phyloP scores from a whole-genome alignment of 2,888 invertebrate genomes.

The Argyresthia albistria region DNA sequence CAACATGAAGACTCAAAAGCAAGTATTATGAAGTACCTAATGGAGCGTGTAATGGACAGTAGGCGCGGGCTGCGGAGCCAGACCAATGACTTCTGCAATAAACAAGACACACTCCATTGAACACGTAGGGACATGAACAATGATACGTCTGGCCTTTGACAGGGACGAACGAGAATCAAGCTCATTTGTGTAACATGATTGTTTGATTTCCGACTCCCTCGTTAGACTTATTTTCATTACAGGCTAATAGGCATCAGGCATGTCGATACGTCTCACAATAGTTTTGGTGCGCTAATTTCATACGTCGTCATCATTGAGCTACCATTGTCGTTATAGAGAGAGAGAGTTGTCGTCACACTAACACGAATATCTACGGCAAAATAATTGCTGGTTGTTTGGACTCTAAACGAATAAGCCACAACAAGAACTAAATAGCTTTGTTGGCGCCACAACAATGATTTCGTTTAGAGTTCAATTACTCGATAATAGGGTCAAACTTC shows the following conservation, averaged over 20 bases:
- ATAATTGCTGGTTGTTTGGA: no score
- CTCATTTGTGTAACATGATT: background rate
- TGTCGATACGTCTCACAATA: no score
- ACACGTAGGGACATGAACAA: conserved; percentile 25
- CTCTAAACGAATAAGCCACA: no score
- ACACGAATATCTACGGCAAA: no score
- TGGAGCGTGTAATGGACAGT: conserved; percentile 51
- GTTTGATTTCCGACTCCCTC: no score
- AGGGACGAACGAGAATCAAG: conserved; percentile 5
- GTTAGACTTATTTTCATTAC: no score
- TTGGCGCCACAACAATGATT: conserved; percentile 8
- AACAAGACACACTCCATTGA: conserved; percentile 36
- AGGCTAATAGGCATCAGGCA: no score
- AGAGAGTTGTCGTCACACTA: no score
- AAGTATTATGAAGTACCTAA: conserved; percentile 17
- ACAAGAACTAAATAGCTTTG: background rate
- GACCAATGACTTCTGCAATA: conserved; percentile 23
- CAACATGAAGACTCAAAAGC: conserved; percentile 31
- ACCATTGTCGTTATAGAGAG: no score
- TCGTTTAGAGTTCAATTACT: conserved; percentile 14
- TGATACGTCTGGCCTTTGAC: conserved; percentile 21
- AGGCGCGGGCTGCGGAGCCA: conserved; percentile 38
- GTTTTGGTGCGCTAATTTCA: no score
- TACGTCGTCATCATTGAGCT: no score
- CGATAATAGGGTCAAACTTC: conserved; percentile 13